Base-by-base conservation (phyloP, 1,140 invertebrate genomes). In the Drosophila saltans region DNA sequence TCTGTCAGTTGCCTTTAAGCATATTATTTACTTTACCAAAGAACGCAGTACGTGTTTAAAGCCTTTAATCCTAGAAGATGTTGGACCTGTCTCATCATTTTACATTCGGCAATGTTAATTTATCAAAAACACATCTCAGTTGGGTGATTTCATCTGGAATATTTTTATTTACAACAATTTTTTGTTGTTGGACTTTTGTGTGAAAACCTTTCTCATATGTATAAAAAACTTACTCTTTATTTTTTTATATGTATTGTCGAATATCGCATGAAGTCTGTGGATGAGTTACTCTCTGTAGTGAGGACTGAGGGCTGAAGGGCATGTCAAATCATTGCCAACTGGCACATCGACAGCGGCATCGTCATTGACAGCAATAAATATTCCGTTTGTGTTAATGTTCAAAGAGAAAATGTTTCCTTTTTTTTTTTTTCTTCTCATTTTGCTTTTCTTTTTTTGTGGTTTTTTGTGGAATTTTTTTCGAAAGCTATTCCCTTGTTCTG, bases 311-410 rank as follows among this genome's bases (percentile, higher is more conserved):
- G 10, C 11, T 30, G 28, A 26, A 9, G 39, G 58, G 63, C 56
- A 39, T 30, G 30, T 45, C 68, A 60, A 57, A 66, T 64, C 21
- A 59, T 52, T 24, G 26, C 45, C 40, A 61, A 11, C 52, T 36
- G 24, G 40, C 68, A 48, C 56, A 64, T 56, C 30, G 36, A n/a
- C 43, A 41, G 61, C 43, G 36, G 61, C 43, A 7, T 9, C 36
- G 45, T 52, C 26, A 63, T 72, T 43, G 56, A 59, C 58, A 60
- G 63, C 67, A 74, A 88, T 80, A 89, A 89, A 89, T 82, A 80
- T 80, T 82, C 73, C 66, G 62, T 89, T 75, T 78, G 70, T 64
- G 61, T 16, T 59, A 60, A 45, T 69, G 64, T 73, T 71, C n/a
- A 70, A 76, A 81, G 48, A 58, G 40, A 75, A 85, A 81, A 67